Conservation (phyloP, 2,113 vertebrate species). For the Campylomormyrus numenius region DNA sequence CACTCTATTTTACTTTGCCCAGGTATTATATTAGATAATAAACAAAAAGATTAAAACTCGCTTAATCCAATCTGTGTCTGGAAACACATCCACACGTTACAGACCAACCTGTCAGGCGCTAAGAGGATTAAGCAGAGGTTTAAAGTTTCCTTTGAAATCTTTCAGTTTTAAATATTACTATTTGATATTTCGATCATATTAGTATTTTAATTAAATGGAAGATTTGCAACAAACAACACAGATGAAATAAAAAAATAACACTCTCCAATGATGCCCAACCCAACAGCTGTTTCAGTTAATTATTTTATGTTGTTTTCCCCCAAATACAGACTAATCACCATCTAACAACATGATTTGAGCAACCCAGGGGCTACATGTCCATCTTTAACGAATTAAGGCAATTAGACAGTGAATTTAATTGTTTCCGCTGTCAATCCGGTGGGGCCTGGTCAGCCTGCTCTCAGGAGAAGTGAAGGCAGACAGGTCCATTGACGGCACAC, state of each 20-base stretch:
- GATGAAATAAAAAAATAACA: conserved; percentile 26
- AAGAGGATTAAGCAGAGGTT: conserved; percentile 67
- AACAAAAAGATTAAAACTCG: conserved; percentile 48
- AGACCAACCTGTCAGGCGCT: conserved; percentile 44
- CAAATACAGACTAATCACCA: conserved; percentile 12
- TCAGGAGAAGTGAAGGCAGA: background rate
- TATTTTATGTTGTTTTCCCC: background rate
- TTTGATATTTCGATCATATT: conserved; percentile 57
- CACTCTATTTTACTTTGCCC: conserved; percentile 43
- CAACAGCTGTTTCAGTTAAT: conserved; percentile 27
- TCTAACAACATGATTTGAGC: conserved; percentile 1
- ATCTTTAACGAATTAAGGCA: background rate
- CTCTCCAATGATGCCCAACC: conserved; percentile 22
- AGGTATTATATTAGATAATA: conserved; percentile 50
- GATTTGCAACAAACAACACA: conserved; percentile 26
- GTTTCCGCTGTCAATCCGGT: conserved; percentile 12
- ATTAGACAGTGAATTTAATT: conserved; percentile 18
- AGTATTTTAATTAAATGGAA: conserved; percentile 59
- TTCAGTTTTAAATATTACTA: conserved; percentile 59
- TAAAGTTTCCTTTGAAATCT: conserved; percentile 69
- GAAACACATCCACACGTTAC: conserved; percentile 46
- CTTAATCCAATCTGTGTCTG: conserved; percentile 49
- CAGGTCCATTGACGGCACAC: background rate
- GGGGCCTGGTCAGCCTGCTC: background rate
- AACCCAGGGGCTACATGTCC: conserved; percentile 1